These are phyloP conservation scores for Dromaius novaehollandiae DNA, from an alignment of 2,113 vertebrate species.

Conservation along the genomic window DNA sequence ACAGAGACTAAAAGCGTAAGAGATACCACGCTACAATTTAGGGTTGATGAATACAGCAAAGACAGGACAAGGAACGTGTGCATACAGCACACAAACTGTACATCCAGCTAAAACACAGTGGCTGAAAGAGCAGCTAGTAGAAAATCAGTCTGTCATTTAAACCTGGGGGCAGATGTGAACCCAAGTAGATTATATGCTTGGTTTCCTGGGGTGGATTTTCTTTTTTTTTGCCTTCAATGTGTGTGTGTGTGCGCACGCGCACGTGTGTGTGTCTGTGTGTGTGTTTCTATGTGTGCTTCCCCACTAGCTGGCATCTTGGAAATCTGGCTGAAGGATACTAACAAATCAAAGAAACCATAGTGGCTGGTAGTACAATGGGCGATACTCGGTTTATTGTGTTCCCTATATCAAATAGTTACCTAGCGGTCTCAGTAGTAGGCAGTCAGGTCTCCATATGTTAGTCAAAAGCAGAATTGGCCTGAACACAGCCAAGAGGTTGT, in stretches of 20 bases:
- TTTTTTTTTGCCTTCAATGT: neutral
- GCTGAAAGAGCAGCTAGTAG: slow-evolving; percentile 57
- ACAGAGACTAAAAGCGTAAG: neutral
- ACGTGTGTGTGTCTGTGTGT: too few relatives aligned
- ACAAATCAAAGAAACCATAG: neutral
- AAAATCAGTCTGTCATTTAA: slow-evolving; percentile 66
- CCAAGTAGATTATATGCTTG: slow-evolving; percentile 43
- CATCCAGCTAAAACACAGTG: slow-evolving; percentile 39
- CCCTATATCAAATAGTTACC: neutral
- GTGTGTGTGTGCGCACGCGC: too few relatives aligned
- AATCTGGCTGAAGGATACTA: slow-evolving; percentile 40
- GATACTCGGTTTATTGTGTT: neutral
- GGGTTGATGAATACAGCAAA: neutral
- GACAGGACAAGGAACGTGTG: slow-evolving; percentile 14
- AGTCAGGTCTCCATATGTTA: neutral
- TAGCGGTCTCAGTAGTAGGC: neutral
- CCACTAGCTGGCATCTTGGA: neutral
- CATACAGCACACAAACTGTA: slow-evolving; percentile 36
- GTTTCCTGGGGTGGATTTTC: slow-evolving; percentile 35
- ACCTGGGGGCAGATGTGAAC: slow-evolving; percentile 64
- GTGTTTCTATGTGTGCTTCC: neutral
- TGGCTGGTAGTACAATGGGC: neutral
- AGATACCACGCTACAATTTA: neutral
- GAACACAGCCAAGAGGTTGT: neutral
- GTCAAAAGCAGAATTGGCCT: neutral